Conservation (phyloP, 1,140 invertebrate genomes). For the Calliphora vicina region DNA sequence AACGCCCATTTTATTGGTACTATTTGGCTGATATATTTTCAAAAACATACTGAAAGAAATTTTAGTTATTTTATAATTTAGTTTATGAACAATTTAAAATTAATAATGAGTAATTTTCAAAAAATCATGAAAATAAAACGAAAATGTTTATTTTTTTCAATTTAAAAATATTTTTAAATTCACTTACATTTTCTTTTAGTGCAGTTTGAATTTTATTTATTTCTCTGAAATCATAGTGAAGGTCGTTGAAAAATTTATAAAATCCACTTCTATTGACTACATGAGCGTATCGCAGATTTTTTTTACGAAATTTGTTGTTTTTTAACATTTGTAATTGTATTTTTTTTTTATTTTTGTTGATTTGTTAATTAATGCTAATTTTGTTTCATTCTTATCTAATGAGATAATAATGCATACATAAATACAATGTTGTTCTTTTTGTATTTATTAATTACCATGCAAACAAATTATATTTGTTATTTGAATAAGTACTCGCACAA, state of each 20-base stretch:
- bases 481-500: not conserved
- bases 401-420: not conserved
- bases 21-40: too few relatives aligned
- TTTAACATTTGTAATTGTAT: not conserved
- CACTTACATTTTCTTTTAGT: too few relatives aligned
- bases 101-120: too few relatives aligned
- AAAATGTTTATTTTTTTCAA: too few relatives aligned
- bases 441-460: not conserved
- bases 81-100: too few relatives aligned
- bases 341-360: not conserved
- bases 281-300: not conserved
- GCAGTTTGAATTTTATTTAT: too few relatives aligned
- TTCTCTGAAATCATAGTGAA: not conserved
- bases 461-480: not conserved
- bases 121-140: too few relatives aligned
- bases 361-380: slow-evolving; percentile 5
- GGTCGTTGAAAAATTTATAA: not conserved
- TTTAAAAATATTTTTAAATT: too few relatives aligned
- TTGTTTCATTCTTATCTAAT: not conserved
- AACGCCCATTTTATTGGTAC: too few relatives aligned
- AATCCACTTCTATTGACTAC: not conserved
- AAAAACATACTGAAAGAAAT: too few relatives aligned
- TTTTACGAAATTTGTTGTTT: not conserved
- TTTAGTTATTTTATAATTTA: too few relatives aligned
- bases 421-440: not conserved